phyloP scores from a whole-genome alignment of 2,113 vertebrate genomes.

The Zapornia atra region DNA sequence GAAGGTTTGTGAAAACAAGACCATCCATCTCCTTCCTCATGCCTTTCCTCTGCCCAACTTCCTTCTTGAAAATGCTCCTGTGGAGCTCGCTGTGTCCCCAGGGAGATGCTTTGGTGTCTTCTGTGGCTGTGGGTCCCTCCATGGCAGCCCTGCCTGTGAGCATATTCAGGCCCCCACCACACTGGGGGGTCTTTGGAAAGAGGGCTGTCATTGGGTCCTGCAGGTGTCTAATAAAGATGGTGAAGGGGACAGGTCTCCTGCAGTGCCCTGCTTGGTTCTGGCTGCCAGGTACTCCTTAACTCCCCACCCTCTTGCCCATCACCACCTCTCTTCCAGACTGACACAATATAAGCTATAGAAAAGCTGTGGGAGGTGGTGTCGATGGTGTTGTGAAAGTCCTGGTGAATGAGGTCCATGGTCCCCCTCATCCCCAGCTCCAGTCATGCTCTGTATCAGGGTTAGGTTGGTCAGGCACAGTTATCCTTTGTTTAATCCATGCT shows the following conservation, averaged over 20 bases:
- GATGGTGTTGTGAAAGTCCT: neutral
- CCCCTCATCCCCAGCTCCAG: neutral
- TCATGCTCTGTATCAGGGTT: neutral
- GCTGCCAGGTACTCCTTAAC: neutral
- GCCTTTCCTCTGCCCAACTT: neutral
- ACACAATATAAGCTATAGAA: neutral
- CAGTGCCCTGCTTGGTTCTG: neutral
- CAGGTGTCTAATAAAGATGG: fast-evolving
- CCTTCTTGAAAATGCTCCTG: neutral
- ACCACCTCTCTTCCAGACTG: neutral
- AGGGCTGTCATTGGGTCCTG: neutral
- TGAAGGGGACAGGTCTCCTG: neutral
- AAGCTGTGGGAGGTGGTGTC: neutral
- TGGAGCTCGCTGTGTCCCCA: neutral
- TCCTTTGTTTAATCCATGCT: neutral
- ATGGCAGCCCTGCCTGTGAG: neutral
- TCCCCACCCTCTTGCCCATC: neutral
- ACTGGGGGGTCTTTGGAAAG: too few relatives aligned
- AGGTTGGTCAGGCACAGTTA: neutral
- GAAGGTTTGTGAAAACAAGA: conserved; percentile 65
- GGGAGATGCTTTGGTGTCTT: neutral
- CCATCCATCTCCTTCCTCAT: neutral
- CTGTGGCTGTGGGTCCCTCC: neutral
- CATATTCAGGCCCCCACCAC: neutral
- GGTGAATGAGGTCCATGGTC: neutral